Base-by-base conservation (phyloP, 2,888 invertebrate genomes). In the Drosophila melanosoma region DNA sequence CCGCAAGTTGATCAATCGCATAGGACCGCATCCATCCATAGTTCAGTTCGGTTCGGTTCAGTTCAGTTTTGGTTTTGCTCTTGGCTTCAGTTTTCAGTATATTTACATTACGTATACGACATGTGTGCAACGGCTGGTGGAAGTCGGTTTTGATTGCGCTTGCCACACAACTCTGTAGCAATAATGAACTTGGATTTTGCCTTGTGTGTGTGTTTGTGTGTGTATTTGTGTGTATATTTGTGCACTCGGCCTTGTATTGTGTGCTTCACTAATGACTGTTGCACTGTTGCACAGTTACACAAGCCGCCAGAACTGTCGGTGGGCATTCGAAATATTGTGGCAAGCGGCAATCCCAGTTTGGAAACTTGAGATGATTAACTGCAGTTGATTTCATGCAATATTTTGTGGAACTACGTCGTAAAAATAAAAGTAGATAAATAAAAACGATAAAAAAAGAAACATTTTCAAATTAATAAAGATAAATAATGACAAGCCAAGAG, bases 91-190 rank as follows among this genome's bases (percentile, higher is more conserved):
- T 69, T 72, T 72, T 74, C 67, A 77, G 83, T 74, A 69, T 56
- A 87, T 83, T 80, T 74, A 84, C 76, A 82, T 80, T 70, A 70
- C 87, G 86, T 70, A 88, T 83, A 87, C 86, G 88, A 56, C 81
- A 74, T 84, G 83, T 69, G 75, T 26, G 48, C 58, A 42, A 52
- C 38, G 49, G 58, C 51, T 49, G 20, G 57, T 35, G 35, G 57
- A 20, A 53, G 56, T 54, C 48, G 40, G 35, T n/a, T 40, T 72
- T 66, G 66, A 70, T 74, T 77, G 76, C 63, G 53, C 79, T 66
- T 60, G 79, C 87, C 80, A 61, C 81, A 83, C 69, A 78, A 78
- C 72, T 60, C 60, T 56, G 74, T 68, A 64, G 67, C 63, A 81
- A 74, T 86, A 88, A 87, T 76, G 82, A 87, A 83, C 73, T 81